A percentile compares a stretch with the other conserved stretches of the same genome.
phyloP scores from a whole-genome alignment of 2,888 invertebrate species.

The Cantharis flavilabris region DNA sequence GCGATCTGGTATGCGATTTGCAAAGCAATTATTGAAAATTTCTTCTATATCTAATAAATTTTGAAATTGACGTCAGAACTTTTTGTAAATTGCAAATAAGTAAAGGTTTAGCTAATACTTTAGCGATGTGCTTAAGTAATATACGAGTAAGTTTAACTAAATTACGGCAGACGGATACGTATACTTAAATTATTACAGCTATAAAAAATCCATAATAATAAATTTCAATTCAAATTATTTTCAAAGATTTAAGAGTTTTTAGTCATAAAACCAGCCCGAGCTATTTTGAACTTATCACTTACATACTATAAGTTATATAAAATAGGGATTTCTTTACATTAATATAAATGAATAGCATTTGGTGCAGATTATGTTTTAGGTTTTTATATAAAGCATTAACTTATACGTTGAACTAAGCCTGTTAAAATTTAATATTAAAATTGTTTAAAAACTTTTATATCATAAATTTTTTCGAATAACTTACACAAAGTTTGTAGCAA shows the following conservation, averaged over 20 bases:
- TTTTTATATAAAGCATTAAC: background rate
- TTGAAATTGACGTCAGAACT: background rate
- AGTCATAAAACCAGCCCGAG: background rate
- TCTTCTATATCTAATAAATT: background rate
- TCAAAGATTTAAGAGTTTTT: background rate
- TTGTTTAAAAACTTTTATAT: background rate
- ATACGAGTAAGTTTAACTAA: slow-evolving; percentile 9
- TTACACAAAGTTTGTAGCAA: background rate
- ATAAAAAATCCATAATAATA: slow-evolving; percentile 27
- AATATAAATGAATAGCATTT: background rate
- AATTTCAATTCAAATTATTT: slow-evolving; percentile 16
- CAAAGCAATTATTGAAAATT: background rate
- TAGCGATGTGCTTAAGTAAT: slow-evolving; percentile 12
- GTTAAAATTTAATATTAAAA: background rate
- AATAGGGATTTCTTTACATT: background rate
- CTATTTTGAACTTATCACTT: background rate
- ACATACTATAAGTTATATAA: background rate
- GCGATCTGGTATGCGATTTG: background rate
- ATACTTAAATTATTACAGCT: slow-evolving; percentile 22
- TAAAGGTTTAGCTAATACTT: background rate
- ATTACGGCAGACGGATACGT: slow-evolving; percentile 14
- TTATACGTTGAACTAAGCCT: background rate
- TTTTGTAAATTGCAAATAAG: slow-evolving; percentile 7
- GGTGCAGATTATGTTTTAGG: background rate
- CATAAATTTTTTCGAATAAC: background rate